A percentile compares a stretch with the other conserved stretches of the same genome.
Evolutionary conservation across 2,888 invertebrate species (phyloP).

Genomic region (Pandemis heparana): DNA sequence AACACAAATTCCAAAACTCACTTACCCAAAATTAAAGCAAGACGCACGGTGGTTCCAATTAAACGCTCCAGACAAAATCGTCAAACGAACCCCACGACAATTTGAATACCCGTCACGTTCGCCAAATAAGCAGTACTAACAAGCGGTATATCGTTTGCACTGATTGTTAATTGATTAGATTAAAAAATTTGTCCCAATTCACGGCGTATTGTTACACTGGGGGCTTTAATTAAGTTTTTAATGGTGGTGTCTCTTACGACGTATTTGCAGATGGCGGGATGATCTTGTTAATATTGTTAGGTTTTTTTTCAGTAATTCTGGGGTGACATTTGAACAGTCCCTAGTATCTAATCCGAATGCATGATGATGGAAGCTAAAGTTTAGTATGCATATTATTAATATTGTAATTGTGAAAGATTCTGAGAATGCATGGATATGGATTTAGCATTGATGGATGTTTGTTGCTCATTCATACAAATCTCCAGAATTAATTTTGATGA

Average conservation of each 20-base stretch:
- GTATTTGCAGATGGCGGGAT: conserved; percentile 66
- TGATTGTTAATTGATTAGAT: conserved; percentile 87
- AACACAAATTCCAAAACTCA: conserved; percentile 22
- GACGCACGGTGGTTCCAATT: conserved; percentile 72
- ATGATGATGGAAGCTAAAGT: too few species aligned
- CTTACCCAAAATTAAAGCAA: conserved; percentile 41
- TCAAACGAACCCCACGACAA: conserved; percentile 75
- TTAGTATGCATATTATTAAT: too few species aligned
- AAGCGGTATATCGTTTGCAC: conserved; percentile 84
- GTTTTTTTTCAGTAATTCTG: conserved; percentile 2
- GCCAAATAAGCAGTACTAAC: conserved; percentile 83
- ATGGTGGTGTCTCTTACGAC: conserved; percentile 81
- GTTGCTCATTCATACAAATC: too few species aligned
- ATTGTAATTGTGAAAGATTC: too few species aligned
- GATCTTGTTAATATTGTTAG: conserved; percentile 51
- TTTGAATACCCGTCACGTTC: conserved; percentile 84
- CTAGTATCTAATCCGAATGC: background rate
- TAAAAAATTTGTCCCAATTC: conserved; percentile 82
- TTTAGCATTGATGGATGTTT: too few species aligned
- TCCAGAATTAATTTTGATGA: too few species aligned
- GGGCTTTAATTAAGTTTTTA: conserved; percentile 77
- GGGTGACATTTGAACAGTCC: background rate
- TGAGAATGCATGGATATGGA: too few species aligned
- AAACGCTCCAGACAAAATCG: conserved; percentile 73
- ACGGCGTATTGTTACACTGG: conserved; percentile 74